These are phyloP conservation scores for Byasa hedistus DNA, from an alignment of 2,888 invertebrate species.

Conservation along the genomic window DNA sequence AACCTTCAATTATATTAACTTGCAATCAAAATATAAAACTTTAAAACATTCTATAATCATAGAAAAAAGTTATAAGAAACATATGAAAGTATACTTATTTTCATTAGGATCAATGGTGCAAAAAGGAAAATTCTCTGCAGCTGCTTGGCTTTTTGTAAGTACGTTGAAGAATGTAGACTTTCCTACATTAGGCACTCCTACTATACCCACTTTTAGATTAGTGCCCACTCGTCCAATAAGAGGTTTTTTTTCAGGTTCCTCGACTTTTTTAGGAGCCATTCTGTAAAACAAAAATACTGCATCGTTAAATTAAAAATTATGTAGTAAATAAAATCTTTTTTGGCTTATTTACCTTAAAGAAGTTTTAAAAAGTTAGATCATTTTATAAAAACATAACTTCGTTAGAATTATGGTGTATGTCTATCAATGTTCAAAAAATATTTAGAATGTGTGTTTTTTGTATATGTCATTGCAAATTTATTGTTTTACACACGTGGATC, in stretches of 20 bases:
- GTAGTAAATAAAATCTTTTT: too few relatives aligned
- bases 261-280: constrained; percentile 94
- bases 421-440: background rate
- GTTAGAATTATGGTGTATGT: too few relatives aligned
- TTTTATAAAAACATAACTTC: too few relatives aligned
- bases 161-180: constrained; percentile 99
- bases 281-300: constrained; percentile 43
- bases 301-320: too few relatives aligned
- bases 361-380: too few relatives aligned
- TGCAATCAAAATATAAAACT: background rate
- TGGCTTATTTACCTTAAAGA: too few relatives aligned
- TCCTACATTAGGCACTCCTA: constrained; percentile 98
- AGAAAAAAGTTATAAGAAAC: background rate
- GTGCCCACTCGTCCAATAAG: constrained; percentile 97
- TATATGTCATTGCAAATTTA: background rate
- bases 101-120: constrained; percentile 99
- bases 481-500: constrained; percentile 14
- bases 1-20: too few relatives aligned
- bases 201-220: constrained; percentile 97
- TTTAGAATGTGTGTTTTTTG: background rate
- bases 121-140: constrained; percentile 99
- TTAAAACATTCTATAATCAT: background rate
- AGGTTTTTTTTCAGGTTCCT: constrained; percentile 92
- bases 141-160: constrained; percentile 96
- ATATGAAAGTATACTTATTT: constrained; percentile 89